Base-by-base conservation (phyloP, 1,140 invertebrate genomes). In the Drosophila leontia region DNA sequence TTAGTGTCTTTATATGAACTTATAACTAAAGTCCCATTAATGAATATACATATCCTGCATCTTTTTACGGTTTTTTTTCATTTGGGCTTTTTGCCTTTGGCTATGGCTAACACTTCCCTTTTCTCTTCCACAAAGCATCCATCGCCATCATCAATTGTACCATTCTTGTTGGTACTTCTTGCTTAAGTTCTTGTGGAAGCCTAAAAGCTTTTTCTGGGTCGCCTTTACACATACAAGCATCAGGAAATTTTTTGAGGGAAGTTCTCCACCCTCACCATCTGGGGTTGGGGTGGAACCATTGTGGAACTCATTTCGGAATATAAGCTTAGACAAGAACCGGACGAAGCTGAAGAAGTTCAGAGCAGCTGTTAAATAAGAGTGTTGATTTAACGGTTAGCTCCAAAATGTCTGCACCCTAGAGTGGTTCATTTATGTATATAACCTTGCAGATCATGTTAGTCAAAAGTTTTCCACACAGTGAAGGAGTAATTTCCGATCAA, bases 161-260 rank as follows among this genome's bases (percentile, higher is more conserved):
- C 82, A 80, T 80, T 80, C 78, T 80, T 75, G 55, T 84, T 80
- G 82, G 82, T 84, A 84, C 81, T 84, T 84, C 82, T 80, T 84
- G 72, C 65, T 75, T 70, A 78, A 79, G 70, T 71, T 79, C 70
- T 83, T 84, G 42, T 42, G 35, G 13, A 56, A 78, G 41, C 19
- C 42, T 39, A 9, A 23, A 83, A 84, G 81, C 81, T 83, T 83
- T 83, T 83, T 61, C 76, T 79, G 80, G 69, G 65, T 65, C 65
- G 65, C 35, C 51, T 48, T 48, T 26, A 35, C 51, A 37, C 42
- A 62, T 23, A 67, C 19, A 42, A 41, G 26, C 58, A 53, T 2
- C 39, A 23, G 13, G 12, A 19, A 19, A 29, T 35, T 47, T 29
- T 37, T 29, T 29, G 13, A 35, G 62, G 50, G n/a, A 47, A 23